phyloP scores from a whole-genome alignment of 1,140 invertebrate species.

The Drosophila rufa region DNA sequence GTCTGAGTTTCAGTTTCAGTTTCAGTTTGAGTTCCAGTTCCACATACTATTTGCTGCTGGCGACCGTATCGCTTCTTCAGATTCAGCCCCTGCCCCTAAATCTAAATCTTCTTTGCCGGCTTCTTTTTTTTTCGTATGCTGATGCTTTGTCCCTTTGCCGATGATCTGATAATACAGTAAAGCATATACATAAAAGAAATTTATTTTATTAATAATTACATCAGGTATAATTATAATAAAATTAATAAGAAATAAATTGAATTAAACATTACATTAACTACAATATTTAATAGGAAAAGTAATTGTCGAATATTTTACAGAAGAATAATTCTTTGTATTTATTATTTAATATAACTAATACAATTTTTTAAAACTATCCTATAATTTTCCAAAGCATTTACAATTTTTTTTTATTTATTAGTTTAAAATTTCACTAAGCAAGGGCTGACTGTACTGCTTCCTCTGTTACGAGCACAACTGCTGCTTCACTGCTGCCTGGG shows the following conservation, averaged over 20 bases:
- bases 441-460: slow-evolving; percentile 21
- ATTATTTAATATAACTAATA: neutral
- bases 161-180: slow-evolving; percentile 5
- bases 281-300: neutral
- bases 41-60: slow-evolving; percentile 15
- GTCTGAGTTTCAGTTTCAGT: slow-evolving; percentile 6
- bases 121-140: slow-evolving; percentile 12
- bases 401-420: too few species aligned
- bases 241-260: too few species aligned
- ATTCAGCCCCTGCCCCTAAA: slow-evolving; percentile 1
- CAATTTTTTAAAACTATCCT: too few species aligned
- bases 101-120: slow-evolving; percentile 22
- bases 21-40: slow-evolving; percentile 9
- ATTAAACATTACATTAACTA: too few species aligned
- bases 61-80: neutral
- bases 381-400: too few species aligned
- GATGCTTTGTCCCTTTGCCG: slow-evolving; percentile 25
- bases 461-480: neutral
- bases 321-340: neutral
- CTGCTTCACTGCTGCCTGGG: neutral
- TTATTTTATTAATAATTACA: neutral
- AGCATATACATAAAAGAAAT: neutral
- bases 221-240: neutral
- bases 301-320: neutral
- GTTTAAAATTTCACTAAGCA: neutral